Evolutionary conservation across 2,797 vertebrate genomes (phyloP).

Genomic region (Spheniscus humboldti): DNA sequence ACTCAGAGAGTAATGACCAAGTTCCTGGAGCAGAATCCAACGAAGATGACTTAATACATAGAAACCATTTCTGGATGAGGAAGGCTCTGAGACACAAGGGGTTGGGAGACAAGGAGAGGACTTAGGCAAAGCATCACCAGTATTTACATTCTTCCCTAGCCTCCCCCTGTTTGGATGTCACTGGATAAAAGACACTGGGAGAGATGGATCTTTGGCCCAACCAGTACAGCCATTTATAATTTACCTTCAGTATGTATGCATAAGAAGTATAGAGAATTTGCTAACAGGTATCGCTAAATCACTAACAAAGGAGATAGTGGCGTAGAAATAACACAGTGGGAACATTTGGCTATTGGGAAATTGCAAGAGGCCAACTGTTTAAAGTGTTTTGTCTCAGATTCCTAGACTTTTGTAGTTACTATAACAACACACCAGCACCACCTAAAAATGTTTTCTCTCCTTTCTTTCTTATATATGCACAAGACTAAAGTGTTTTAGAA

Average conservation of each 20-base stretch:
- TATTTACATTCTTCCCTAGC: not conserved
- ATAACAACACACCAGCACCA: slow-evolving; percentile 23
- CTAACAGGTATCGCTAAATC: not conserved
- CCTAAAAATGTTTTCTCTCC: slow-evolving; percentile 16
- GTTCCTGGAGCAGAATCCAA: not conserved
- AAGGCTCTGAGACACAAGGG: not conserved
- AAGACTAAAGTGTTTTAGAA: not conserved
- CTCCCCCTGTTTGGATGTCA: not conserved
- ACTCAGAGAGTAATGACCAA: not conserved
- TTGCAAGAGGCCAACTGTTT: not conserved
- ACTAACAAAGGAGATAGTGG: not conserved
- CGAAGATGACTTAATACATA: not conserved
- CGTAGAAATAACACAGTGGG: not conserved
- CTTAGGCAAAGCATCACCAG: not conserved
- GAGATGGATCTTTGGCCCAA: not conserved
- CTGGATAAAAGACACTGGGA: not conserved
- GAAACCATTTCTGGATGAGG: not conserved
- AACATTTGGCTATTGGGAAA: not conserved
- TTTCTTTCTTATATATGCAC: not conserved
- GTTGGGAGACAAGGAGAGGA: not conserved
- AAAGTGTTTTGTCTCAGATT: not conserved
- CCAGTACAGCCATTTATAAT: not conserved
- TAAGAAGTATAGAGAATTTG: not conserved
- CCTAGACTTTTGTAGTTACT: slow-evolving; percentile 8
- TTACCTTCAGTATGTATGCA: not conserved